Percentiles rank a stretch among this genome's conserved stretches.
These are phyloP conservation scores for Xestobium rufovillosum DNA, from an alignment of 2,888 invertebrate genomes.

Conservation along the genomic window DNA sequence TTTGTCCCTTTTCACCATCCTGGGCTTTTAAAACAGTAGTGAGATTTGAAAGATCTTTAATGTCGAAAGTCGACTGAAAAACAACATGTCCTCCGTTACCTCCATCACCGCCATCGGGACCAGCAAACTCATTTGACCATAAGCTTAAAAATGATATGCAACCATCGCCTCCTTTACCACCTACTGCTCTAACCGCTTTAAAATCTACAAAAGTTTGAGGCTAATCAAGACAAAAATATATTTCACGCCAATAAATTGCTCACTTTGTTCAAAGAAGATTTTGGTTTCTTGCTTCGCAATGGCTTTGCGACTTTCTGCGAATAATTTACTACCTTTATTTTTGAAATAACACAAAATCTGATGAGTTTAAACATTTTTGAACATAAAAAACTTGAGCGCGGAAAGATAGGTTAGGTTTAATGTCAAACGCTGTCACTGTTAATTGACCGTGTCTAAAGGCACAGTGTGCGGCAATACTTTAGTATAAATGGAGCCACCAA, in stretches of 20 bases:
- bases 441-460: too few species aligned
- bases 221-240: conserved; percentile 22
- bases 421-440: too few species aligned
- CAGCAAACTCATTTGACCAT: conserved; percentile 80
- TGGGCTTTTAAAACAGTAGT: conserved; percentile 53
- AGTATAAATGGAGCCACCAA: too few species aligned
- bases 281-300: conserved; percentile 44
- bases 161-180: conserved; percentile 92
- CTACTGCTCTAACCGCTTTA: conserved; percentile 57
- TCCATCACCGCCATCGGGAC: conserved; percentile 95
- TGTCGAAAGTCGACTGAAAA: conserved; percentile 61
- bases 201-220: conserved; percentile 60
- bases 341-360: too few species aligned
- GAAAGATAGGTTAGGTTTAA: too few species aligned
- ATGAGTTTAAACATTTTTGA: too few species aligned
- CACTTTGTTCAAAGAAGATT: conserved; percentile 42
- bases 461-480: too few species aligned
- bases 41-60: conserved; percentile 66
- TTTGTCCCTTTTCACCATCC: conserved; percentile 64
- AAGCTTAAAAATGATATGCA: conserved; percentile 77
- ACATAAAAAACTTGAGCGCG: too few species aligned
- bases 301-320: conserved; percentile 36
- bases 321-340: too few species aligned
- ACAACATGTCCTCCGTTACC: conserved; percentile 94
- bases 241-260: conserved; percentile 24